These are phyloP conservation scores for Mustelus asterias DNA, from an alignment of 2,113 vertebrate genomes.

Conservation along the genomic window DNA sequence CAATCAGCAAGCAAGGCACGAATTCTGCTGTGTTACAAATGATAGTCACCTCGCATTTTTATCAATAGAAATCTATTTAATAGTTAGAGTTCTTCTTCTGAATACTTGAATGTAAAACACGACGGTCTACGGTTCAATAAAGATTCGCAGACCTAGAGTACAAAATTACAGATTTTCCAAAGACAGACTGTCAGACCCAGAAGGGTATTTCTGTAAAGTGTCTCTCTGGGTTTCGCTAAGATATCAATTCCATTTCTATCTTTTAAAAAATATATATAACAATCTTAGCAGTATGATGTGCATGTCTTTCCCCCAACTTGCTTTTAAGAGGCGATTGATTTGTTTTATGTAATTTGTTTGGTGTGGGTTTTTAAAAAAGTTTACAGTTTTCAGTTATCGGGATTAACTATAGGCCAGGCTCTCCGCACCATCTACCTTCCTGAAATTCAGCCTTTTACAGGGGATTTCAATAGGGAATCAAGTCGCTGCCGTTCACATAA, in stretches of 20 bases:
- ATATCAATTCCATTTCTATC: not conserved
- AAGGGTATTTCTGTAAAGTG: not conserved
- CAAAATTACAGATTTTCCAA: not conserved
- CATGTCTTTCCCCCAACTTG: not conserved
- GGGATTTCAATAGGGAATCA: constrained; percentile 9
- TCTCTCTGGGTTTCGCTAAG: not conserved
- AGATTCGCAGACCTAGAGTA: not conserved
- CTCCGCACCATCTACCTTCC: not conserved
- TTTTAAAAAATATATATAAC: not conserved
- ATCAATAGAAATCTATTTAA: not conserved
- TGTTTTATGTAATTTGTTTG: not conserved
- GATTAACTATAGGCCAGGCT: not conserved
- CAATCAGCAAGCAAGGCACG: not conserved
- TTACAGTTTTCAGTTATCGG: not conserved
- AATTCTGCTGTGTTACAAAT: not conserved
- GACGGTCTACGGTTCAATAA: not conserved
- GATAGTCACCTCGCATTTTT: not conserved
- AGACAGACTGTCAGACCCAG: not conserved
- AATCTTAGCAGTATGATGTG: not conserved
- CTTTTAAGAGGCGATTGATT: not conserved
- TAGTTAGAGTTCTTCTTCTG: not conserved
- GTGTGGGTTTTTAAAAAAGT: constrained; percentile 44
- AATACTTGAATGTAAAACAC: not conserved
- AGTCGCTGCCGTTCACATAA: constrained; percentile 18
- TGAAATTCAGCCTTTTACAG: not conserved